Conservation (phyloP, 64 coral and sea anemone species). For the Stylophora pistillata region DNA sequence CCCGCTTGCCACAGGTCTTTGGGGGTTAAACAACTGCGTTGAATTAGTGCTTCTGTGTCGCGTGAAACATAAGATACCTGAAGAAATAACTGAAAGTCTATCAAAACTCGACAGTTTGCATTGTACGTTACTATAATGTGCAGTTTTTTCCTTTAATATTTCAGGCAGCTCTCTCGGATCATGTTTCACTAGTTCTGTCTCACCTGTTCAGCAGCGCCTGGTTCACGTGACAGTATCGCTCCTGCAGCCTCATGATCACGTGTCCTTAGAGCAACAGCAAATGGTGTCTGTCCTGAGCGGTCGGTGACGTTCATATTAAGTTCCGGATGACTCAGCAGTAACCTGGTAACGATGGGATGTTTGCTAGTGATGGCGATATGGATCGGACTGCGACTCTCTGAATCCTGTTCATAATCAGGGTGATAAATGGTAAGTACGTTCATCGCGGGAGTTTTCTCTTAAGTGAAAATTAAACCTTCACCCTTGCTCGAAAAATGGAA, state of each 20-base stretch:
- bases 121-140: neutral
- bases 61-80: too few relatives aligned
- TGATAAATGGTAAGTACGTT: neutral
- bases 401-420: slow-evolving; percentile 61
- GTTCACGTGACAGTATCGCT: slow-evolving; percentile 91
- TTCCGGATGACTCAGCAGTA: slow-evolving; percentile 91
- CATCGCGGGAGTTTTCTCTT: too few relatives aligned
- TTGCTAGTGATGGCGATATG: slow-evolving; percentile 89
- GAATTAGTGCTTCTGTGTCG: too few relatives aligned
- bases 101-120: neutral
- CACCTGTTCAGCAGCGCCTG: slow-evolving; percentile 95
- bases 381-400: slow-evolving; percentile 80
- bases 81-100: too few relatives aligned
- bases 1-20: too few relatives aligned
- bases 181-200: neutral
- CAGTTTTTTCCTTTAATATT: neutral
- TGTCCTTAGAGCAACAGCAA: slow-evolving; percentile 87
- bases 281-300: slow-evolving; percentile 92
- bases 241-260: slow-evolving; percentile 88
- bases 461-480: neutral
- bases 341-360: slow-evolving; percentile 86
- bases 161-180: neutral
- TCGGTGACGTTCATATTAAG: slow-evolving; percentile 82
- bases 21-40: too few relatives aligned
- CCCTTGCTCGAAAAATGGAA: too few relatives aligned